Evolutionary conservation across 2,888 invertebrate species (phyloP).

Genomic region (Cataglyphis rosenhaueri): DNA sequence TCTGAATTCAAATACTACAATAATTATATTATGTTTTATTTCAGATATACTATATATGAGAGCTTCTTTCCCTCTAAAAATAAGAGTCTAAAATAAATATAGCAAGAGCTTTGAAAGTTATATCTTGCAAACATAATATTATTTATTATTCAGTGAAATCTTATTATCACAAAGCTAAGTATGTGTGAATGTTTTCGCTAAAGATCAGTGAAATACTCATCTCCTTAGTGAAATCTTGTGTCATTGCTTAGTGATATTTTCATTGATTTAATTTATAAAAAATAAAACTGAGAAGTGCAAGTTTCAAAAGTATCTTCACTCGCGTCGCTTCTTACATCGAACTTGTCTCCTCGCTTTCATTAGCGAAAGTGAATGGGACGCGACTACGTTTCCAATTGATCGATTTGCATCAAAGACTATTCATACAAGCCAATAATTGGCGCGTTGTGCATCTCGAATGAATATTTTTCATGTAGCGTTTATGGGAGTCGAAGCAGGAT

Average conservation of each 20-base stretch:
- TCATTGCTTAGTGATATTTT: background rate
- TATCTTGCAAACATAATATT: background rate
- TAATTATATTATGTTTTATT: no score
- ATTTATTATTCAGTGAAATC: background rate
- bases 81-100: background rate
- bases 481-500: no score
- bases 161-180: background rate
- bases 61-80: background rate
- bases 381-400: slow-evolving; percentile 81
- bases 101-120: background rate
- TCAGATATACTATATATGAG: background rate
- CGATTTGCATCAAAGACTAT: slow-evolving; percentile 58
- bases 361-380: slow-evolving; percentile 84
- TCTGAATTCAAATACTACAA: background rate
- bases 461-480: background rate
- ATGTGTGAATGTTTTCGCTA: background rate
- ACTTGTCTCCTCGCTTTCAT: slow-evolving; percentile 79
- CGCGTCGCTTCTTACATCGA: slow-evolving; percentile 16
- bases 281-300: slow-evolving; percentile 5
- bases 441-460: background rate
- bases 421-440: slow-evolving; percentile 59
- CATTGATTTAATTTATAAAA: background rate
- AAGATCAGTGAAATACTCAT: background rate
- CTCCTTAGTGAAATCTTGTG: background rate
- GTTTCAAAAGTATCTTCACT: slow-evolving; percentile 5